Base-by-base conservation (phyloP, 1,140 invertebrate species). In the Anoplolepis gracilipes region DNA sequence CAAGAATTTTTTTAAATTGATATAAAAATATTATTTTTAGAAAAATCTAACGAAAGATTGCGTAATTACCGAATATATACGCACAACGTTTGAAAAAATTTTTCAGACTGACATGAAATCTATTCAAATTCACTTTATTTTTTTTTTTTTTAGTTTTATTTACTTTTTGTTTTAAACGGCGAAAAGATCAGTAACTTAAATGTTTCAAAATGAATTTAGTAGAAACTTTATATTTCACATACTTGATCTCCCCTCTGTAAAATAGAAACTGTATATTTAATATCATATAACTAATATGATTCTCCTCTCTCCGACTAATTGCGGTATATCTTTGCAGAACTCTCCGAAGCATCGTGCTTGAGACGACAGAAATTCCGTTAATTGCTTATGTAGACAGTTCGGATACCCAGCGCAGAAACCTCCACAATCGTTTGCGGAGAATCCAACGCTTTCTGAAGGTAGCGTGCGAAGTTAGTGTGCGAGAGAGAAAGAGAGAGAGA, bases 341-440 rank as follows among this genome's bases (percentile, higher is more conserved):
- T 81, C 46, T 39, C 33, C 33, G 16, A 33, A 72, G 65, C 22
- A 42, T 46, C 36, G 33, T 11, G 49, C 67, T 42, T 46, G 25
- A 61, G 16, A 33, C 25, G 69, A 53, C 25, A 53, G 67, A 73
- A 69, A 82, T 82, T 33, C 36, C 36, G 39, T 39, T 82, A 73
- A 82, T 82, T 82, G 78, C 67, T 82, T 82, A 82, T 59, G 67
- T 73, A 73, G 65, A 73, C 78, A 42, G 28, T 22, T 61, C 39
- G n/a, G 55, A 73, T 82, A 39, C 13, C 0, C 76, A 22, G 46
- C 61, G 8, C 62, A 69, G 39, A 1, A 11, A 25, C 33, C 64
- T 79, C 28, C 28, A 36, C 46, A 25, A 22, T 57, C 39, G 67
- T 82, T 82, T 82, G 78, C 67, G 28, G 36, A 30, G 67, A 73